Conservation (phyloP, 2,797 vertebrate genomes). For the Myiotriccus ornatus region DNA sequence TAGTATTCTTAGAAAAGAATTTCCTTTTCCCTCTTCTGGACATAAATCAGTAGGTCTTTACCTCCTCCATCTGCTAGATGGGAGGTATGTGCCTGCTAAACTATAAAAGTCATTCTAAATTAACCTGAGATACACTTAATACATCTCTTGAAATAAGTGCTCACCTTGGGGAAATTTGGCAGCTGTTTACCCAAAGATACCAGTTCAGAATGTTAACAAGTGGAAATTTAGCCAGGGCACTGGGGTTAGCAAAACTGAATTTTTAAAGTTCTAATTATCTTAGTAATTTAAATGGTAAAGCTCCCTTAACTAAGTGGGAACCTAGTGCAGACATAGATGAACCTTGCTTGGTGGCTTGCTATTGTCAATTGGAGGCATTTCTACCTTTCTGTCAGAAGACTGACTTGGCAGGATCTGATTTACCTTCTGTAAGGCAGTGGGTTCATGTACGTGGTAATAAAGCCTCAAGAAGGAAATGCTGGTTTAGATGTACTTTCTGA, state of each 20-base stretch:
- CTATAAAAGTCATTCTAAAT: background rate
- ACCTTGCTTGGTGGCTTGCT: background rate
- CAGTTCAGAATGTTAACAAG: background rate
- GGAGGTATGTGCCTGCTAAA: background rate
- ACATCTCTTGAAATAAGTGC: background rate
- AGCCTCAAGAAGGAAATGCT: background rate
- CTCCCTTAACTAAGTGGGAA: background rate
- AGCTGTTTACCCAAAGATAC: background rate
- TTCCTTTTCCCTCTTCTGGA: background rate
- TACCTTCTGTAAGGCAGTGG: background rate
- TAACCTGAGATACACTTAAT: background rate
- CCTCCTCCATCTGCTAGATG: background rate
- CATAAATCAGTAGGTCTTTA: background rate
- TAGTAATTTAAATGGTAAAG: background rate
- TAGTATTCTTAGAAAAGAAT: background rate
- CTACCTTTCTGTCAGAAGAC: background rate
- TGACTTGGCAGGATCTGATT: background rate
- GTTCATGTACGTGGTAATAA: background rate
- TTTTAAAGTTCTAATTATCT: background rate
- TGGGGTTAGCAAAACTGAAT: background rate
- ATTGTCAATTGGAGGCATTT: background rate
- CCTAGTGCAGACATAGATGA: background rate
- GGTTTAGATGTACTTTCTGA: background rate
- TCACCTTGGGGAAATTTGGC: background rate
- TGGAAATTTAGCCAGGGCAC: background rate